These are phyloP conservation scores for Heliothis subflexa DNA, from an alignment of 1,140 invertebrate species.

Conservation along the genomic window DNA sequence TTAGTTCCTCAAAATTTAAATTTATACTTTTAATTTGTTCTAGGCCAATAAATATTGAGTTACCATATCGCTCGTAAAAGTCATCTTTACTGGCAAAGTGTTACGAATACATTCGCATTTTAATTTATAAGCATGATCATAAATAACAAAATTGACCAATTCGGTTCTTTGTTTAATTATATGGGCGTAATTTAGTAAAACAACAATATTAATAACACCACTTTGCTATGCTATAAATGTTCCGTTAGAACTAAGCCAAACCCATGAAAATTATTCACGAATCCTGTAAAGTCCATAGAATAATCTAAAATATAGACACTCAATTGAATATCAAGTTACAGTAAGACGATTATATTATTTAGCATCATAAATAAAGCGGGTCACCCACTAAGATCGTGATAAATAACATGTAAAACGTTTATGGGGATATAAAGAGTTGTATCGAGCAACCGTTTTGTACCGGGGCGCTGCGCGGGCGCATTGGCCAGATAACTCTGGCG, in stretches of 20 bases:
- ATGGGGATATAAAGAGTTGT: conserved; percentile 68
- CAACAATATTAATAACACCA: neutral
- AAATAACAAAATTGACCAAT: conserved; percentile 54
- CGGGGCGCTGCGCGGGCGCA: conserved; percentile 48
- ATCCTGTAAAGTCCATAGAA: neutral
- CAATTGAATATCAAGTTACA: conserved; percentile 18
- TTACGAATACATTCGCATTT: conserved; percentile 66
- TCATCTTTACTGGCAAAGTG: conserved; percentile 63
- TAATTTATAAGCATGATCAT: conserved; percentile 50
- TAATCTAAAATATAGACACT: neutral
- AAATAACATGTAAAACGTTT: conserved; percentile 69
- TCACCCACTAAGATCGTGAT: conserved; percentile 62
- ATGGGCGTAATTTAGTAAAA: conserved; percentile 2
- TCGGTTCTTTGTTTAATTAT: conserved; percentile 40
- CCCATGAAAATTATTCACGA: neutral
- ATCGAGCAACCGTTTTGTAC: conserved; percentile 64
- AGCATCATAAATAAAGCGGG: conserved; percentile 49
- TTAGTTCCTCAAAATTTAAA: conserved; percentile 67
- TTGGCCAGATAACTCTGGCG: conserved; percentile 57
- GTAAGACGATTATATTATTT: conserved; percentile 34
- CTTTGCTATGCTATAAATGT: neutral
- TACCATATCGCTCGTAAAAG: conserved; percentile 66
- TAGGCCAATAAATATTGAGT: conserved; percentile 74
- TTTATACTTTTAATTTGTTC: conserved; percentile 76
- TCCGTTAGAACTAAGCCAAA: neutral